These are phyloP conservation scores for Garra rufa DNA, from an alignment of 2,113 vertebrate genomes.

Conservation along the genomic window DNA sequence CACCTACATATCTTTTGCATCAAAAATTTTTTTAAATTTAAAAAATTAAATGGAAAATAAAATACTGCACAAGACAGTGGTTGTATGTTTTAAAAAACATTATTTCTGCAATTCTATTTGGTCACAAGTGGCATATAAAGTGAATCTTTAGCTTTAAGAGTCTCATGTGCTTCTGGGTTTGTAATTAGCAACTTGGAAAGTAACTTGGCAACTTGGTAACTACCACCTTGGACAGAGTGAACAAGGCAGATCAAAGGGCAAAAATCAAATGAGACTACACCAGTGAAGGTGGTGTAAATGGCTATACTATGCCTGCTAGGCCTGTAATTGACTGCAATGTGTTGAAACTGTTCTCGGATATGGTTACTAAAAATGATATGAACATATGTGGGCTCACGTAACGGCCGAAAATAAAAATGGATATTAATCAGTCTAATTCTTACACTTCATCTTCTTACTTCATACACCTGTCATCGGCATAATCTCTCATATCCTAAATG, in stretches of 20 bases:
- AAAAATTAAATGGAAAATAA: too few relatives aligned
- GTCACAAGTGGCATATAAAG: background rate
- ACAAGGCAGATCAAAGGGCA: constrained; percentile 33
- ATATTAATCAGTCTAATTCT: constrained; percentile 47
- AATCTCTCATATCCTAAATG: background rate
- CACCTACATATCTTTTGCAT: too few relatives aligned
- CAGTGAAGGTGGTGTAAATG: constrained; percentile 39
- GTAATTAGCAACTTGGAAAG: background rate
- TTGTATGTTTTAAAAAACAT: background rate
- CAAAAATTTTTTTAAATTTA: too few relatives aligned
- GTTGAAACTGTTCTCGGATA: constrained; percentile 46
- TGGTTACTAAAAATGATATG: constrained; percentile 31
- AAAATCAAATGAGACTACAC: background rate
- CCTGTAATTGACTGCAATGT: constrained; percentile 28
- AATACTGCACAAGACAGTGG: too few relatives aligned
- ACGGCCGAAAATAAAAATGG: constrained; percentile 39
- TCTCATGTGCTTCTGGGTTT: background rate
- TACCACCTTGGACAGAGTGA: background rate
- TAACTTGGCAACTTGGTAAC: constrained; percentile 18
- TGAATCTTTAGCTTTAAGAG: background rate
- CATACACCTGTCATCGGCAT: background rate
- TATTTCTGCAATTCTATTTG: background rate
- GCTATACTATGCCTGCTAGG: constrained; percentile 20
- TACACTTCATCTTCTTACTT: constrained; percentile 32
- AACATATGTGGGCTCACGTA: constrained; percentile 36